Conservation (phyloP, 2,888 invertebrate species). For the Barypeithes pellucidus region DNA sequence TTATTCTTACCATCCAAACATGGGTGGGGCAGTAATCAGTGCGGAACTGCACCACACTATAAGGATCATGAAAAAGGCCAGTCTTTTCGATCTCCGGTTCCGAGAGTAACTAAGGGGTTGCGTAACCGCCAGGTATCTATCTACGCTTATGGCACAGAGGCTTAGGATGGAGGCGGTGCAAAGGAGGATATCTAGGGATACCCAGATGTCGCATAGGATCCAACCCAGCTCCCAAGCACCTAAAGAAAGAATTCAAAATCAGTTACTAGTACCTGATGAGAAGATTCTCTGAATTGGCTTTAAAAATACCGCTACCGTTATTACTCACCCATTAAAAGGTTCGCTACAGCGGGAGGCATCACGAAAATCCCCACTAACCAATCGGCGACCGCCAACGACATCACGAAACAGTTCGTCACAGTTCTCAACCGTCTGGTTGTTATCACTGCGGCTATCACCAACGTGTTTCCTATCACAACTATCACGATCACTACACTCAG, state of each 20-base stretch:
- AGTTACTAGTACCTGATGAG: too few relatives aligned
- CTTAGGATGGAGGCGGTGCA: conserved; percentile 96
- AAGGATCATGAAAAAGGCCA: conserved; percentile 90
- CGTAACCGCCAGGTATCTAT: conserved; percentile 94
- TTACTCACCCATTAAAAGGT: conserved; percentile 84
- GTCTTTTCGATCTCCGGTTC: conserved; percentile 86
- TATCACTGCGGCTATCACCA: conserved; percentile 91
- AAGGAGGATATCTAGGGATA: conserved; percentile 92
- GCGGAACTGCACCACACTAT: conserved; percentile 93
- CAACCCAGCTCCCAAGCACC: conserved; percentile 93
- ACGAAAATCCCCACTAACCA: conserved; percentile 94
- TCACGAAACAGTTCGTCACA: conserved; percentile 96
- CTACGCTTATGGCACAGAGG: conserved; percentile 93
- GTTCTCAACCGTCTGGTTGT: conserved; percentile 90
- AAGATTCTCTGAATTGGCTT: too few relatives aligned
- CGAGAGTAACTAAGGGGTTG: conserved; percentile 94
- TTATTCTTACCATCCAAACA: conserved; percentile 94
- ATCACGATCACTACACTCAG: conserved; percentile 81
- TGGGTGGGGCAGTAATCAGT: conserved; percentile 94
- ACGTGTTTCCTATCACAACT: conserved; percentile 88
- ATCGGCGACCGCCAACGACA: conserved; percentile 94
- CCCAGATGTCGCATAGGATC: conserved; percentile 92
- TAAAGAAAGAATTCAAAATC: conserved; percentile 59
- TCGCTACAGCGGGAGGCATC: conserved; percentile 95
- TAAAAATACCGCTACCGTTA: too few relatives aligned